Base-by-base conservation (phyloP, 1,140 invertebrate species). In the Proctacanthus coquilletti region DNA sequence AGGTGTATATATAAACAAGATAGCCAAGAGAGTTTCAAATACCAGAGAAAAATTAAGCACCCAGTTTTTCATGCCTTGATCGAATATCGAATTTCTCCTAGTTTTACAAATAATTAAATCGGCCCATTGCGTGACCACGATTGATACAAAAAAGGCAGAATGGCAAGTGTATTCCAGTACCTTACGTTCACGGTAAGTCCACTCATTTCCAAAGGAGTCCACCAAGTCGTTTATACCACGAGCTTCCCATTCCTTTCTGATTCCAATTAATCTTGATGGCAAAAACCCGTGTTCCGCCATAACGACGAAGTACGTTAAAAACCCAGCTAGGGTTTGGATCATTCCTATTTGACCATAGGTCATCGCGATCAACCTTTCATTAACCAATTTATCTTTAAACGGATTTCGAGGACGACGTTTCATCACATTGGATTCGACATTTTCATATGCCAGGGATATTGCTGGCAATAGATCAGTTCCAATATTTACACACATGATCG, bases 401-500 rank as follows among this genome's bases (percentile, higher is more conserved):
- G 87, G 84, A 61, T 98, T 88, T 77, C 94, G 77, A 64, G 94
- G 93, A 65, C 80, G 79, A 62, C 93, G 77, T 74, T 96, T 95
- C 94, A 98, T 98, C 68, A 98, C 98, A 77, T 98, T 93, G 63
- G 84, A 87, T 70, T 98, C 94, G 51, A 93, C 87, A 70, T 88
- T 79, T 77, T 98, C 94, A 73, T 98, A 98, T 61, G 93, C 93
- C 66, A 98, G 74, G 51, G 93, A 96, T 73, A 98, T 97, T 66
- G 93, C 93, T 56, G 93, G 94, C 61, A 96, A 86, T 89, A 97
- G 95, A 76, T 97, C 93, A 53, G 93, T 97, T 76, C 93, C 93
- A 58, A 98, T 75, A 74, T 98, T 93, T 68, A 97, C 97, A 72
- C 92, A 97, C 39, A 98, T 73, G 66, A 98, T 98, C 45, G 93